These are phyloP conservation scores for Asobara japonica DNA, from an alignment of 1,140 invertebrate genomes.

Conservation along the genomic window DNA sequence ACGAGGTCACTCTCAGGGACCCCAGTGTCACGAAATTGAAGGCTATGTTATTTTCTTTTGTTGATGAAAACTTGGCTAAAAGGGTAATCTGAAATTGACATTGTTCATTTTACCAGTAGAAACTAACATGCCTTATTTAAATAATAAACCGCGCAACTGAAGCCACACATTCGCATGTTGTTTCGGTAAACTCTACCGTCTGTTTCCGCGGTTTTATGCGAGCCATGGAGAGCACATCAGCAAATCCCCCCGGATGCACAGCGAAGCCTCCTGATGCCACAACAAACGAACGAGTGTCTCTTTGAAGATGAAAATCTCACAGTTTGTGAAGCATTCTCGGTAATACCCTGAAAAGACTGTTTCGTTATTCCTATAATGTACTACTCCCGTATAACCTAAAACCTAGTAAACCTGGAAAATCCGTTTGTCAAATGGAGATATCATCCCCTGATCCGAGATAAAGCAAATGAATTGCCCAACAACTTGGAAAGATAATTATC, in stretches of 20 bases:
- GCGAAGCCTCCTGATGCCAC: constrained; percentile 33
- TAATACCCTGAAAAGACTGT: constrained; percentile 38
- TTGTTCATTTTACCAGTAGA: neutral
- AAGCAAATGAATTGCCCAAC: neutral
- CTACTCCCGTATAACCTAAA: neutral
- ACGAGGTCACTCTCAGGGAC: neutral
- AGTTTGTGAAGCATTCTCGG: constrained; percentile 45
- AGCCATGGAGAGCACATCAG: neutral
- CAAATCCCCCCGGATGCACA: neutral
- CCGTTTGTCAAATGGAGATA: neutral
- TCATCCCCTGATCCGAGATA: neutral
- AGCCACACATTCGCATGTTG: neutral
- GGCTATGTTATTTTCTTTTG: neutral
- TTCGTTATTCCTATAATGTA: neutral
- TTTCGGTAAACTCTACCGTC: neutral
- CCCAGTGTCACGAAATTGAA: neutral
- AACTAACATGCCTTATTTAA: neutral
- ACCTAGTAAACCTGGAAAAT: neutral
- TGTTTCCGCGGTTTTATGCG: neutral
- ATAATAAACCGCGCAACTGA: neutral
- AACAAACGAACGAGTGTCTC: constrained; percentile 50
- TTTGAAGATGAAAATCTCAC: constrained; percentile 55
- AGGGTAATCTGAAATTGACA: neutral
- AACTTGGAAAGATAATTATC: neutral
- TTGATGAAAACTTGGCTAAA: neutral